These are phyloP conservation scores for Spheniscus mendiculus DNA, from an alignment of 2,113 vertebrate genomes.

Conservation along the genomic window DNA sequence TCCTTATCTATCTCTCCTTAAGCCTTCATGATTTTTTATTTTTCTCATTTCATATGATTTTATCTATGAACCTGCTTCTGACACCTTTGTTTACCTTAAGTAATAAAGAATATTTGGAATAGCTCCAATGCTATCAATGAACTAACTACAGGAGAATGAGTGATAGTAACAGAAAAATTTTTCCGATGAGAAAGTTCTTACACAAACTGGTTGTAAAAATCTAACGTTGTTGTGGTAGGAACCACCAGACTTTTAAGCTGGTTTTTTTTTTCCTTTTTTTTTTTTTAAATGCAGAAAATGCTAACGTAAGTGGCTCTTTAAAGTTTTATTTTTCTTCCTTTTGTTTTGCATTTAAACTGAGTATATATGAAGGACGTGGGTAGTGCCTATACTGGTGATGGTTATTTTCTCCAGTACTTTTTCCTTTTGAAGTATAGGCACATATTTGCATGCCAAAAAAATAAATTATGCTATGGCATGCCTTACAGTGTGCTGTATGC, in stretches of 20 bases:
- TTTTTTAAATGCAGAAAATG: neutral
- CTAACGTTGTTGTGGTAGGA: neutral
- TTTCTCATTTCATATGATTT: neutral
- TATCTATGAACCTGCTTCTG: neutral
- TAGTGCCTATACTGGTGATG: neutral
- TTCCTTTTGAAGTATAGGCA: neutral
- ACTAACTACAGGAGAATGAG: neutral
- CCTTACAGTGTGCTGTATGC: neutral
- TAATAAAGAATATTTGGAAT: neutral
- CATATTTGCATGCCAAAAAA: neutral
- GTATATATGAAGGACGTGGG: neutral
- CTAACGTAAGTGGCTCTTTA: neutral
- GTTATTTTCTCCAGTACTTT: neutral
- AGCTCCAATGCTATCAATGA: neutral
- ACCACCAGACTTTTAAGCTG: neutral
- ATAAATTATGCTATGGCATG: neutral
- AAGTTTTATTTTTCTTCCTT: neutral
- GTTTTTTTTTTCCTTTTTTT: fast-evolving
- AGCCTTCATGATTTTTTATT: neutral
- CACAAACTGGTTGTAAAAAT: neutral
- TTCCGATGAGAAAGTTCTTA: neutral
- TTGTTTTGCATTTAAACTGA: neutral
- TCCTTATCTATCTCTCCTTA: neutral
- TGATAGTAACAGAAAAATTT: neutral
- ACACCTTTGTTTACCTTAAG: neutral